Evolutionary conservation across 2,888 invertebrate genomes (phyloP), one percentile per base, ranked within the genome.

Genomic region (Pasiphila rectangulata): DNA sequence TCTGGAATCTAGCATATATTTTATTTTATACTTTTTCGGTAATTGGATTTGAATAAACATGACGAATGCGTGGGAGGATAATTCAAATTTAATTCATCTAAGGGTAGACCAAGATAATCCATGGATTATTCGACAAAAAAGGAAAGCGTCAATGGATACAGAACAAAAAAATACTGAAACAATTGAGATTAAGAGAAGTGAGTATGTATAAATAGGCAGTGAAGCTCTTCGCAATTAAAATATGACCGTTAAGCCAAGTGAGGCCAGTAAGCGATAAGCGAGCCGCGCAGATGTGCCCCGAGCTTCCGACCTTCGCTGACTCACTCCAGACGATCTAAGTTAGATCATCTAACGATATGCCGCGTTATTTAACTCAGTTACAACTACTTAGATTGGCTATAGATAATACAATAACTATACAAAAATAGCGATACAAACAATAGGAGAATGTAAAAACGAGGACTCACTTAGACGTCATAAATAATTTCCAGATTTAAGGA

Each of bases 221-320:
- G 52, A 46, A 38, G 52, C 42, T 46, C 29, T 10, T 35, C 27
- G 40, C 49, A 58, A 61, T 59, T 65, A 60, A 59, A 64, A 62
- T 54, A 46, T 54, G 58, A 53, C 68, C 68, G 69, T 70, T 71
- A 68, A 69, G 63, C 46, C 32, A 9, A 30, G 32, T 32, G 5
- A 9, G 16, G 2, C 16, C 53, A 55, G 49, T 45, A 51, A 34
- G 34, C 37, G 51, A 56, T 52, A 51, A 51, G 45, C 32, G 42
- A 47, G 42, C 32, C 38, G 20, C 39, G 24, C 46, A 51, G 24
- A 53, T 47, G 47, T 34, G 13, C 37, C 3, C 29, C n/a, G 46
- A 47, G 47, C 56, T 54, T 54, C 51, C 47, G 44, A 47, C 34
- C 36, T 38, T 19, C 10, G 35, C n/a, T 55, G 57, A 57, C 34